Percentiles rank a stretch among this genome's conserved stretches.
phyloP scores from a whole-genome alignment of 2,113 vertebrate genomes.

The Mirza zaza region DNA sequence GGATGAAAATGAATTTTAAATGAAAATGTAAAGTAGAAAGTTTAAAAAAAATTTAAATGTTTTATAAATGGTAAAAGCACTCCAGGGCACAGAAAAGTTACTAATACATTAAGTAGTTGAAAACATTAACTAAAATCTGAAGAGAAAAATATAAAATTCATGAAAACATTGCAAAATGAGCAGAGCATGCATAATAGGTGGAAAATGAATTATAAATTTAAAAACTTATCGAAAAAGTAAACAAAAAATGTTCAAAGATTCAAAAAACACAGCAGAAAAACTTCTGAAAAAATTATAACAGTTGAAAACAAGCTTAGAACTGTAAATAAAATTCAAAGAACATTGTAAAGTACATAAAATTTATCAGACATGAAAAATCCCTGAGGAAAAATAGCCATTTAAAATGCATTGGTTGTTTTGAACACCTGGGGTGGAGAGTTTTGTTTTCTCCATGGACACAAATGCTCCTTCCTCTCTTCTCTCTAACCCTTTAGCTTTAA shows the following conservation, averaged over 20 bases:
- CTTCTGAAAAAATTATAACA: neutral
- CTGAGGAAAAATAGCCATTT: neutral
- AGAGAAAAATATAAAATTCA: slow-evolving; percentile 42
- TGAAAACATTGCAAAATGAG: neutral
- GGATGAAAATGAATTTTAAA: slow-evolving; percentile 53
- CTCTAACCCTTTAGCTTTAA: accelerated
- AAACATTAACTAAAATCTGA: slow-evolving; percentile 45
- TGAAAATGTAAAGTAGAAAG: slow-evolving; percentile 45
- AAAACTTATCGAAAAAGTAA: neutral
- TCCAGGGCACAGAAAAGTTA: neutral
- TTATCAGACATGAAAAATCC: neutral
- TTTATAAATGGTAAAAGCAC: slow-evolving; percentile 50
- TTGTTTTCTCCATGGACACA: neutral
- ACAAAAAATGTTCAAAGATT: neutral
- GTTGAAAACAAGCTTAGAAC: neutral
- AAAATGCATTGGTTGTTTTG: neutral
- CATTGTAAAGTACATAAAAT: neutral
- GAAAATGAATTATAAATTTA: neutral
- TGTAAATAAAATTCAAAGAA: neutral
- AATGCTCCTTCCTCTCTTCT: neutral
- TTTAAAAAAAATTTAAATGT: slow-evolving; percentile 16
- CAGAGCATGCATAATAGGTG: neutral
- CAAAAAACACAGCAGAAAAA: neutral
- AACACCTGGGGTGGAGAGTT: neutral
- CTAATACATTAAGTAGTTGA: slow-evolving; percentile 37